A percentile compares a stretch with the other conserved stretches of the same genome.
Evolutionary conservation across 1,140 invertebrate species (phyloP).

Genomic region (Zaprionus kolodkinae): DNA sequence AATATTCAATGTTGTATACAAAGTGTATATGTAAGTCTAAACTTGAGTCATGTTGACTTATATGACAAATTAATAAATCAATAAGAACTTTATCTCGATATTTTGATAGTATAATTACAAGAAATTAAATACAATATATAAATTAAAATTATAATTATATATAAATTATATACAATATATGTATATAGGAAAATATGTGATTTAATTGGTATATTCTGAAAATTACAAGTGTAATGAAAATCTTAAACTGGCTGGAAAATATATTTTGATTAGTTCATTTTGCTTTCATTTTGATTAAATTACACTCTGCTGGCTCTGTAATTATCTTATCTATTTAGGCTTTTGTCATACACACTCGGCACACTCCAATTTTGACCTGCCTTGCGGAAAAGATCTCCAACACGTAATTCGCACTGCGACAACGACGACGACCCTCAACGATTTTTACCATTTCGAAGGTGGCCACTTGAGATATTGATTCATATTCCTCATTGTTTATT

Average conservation of each 20-base stretch:
- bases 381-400: conserved; percentile 9
- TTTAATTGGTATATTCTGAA: no score
- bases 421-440: conserved; percentile 53
- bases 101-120: no score
- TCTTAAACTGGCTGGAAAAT: background rate
- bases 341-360: conserved; percentile 2
- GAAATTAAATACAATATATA: no score
- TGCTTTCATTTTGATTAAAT: background rate
- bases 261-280: background rate
- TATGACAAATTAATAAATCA: no score
- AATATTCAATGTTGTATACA: no score
- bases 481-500: conserved; percentile 33
- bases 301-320: background rate
- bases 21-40: no score
- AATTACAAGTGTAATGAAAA: no score
- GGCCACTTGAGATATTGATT: conserved; percentile 32
- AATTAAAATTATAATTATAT: no score
- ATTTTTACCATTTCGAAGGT: conserved; percentile 32
- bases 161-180: no score
- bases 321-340: background rate
- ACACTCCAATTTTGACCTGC: background rate
- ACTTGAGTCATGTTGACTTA: no score
- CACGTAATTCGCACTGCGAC: background rate
- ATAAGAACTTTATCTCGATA: no score
- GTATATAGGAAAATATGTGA: no score